phyloP scores from a whole-genome alignment of 2,113 vertebrate genomes.

The Gracilinanus agilis region DNA sequence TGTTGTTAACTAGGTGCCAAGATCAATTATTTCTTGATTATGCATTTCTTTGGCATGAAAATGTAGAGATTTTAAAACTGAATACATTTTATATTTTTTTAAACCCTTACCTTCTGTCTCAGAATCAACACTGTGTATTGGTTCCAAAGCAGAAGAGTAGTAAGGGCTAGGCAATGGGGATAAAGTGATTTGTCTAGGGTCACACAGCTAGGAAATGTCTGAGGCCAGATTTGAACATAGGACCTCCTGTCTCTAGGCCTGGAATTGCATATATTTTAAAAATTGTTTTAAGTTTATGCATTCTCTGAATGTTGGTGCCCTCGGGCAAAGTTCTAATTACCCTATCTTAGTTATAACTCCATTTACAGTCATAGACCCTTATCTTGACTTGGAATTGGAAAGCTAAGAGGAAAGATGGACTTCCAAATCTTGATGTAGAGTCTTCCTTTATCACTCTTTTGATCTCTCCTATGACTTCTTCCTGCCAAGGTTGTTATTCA shows the following conservation, averaged over 20 bases:
- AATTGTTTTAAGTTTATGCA: too few species aligned
- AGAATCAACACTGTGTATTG: too few species aligned
- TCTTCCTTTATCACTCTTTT: background rate
- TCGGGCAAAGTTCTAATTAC: background rate
- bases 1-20: background rate
- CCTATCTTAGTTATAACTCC: background rate
- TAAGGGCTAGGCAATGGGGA: too few species aligned
- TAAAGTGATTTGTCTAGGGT: too few species aligned
- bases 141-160: too few species aligned
- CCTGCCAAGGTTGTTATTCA: background rate
- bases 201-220: too few species aligned
- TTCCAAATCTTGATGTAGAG: background rate
- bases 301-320: background rate
- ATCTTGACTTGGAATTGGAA: background rate
- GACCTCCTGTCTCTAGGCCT: too few species aligned
- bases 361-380: background rate
- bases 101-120: too few species aligned
- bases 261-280: background rate
- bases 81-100: too few species aligned
- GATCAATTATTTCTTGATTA: too few species aligned
- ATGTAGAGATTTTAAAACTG: background rate
- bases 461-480: background rate
- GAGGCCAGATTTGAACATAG: too few species aligned
- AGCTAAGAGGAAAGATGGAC: background rate
- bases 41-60: background rate